Base-by-base conservation (phyloP, 1,140 invertebrate genomes). In the Goniozus legneri region DNA sequence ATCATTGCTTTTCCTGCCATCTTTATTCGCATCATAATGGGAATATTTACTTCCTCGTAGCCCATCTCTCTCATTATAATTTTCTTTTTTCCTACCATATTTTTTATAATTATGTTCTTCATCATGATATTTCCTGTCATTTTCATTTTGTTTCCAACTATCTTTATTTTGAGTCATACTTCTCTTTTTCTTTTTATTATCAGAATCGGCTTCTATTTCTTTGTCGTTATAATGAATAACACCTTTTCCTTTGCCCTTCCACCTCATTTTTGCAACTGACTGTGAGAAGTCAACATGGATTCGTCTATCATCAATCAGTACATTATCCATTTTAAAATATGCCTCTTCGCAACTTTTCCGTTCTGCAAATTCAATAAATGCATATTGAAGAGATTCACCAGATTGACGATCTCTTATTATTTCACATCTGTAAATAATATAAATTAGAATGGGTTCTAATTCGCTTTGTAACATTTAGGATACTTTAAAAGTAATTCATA, bases 281-380 rank as follows among this genome's bases (percentile, higher is more conserved):
- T 99, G 97, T 58, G 94, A 97, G 76, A 99, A 99, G 74, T 99
- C 97, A 2, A 99, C 97, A 74, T 99, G 97, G 58, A 99, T 99
- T 59, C 97, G 79, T 35, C 97, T 76, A 68, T 99, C 97, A 77
- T 99, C 97, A 60, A 99, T 99, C 0, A 99, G 76, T 0, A 99
- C 96, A 79, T 99, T 99, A 65, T 98, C 96, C 97, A 99, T 99
- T 80, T 99, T 99, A 60, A 99, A 97, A 77, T 95, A 99, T 2
- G 97, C 97, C 56, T 92, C 88, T 79, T 99, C 97, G 79, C 97
- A 99, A 8, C 95, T 85, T 69, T 97, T 86, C 58, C 88, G 84
- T 52, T 96, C 87, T 50, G 90, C 91, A 81, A 99, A 99, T 74
- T 99, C 97, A 56, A 99, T 92, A 69, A 99, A 99, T 2, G 95